Evolutionary conservation across 2,888 invertebrate genomes (phyloP).

Genomic region (Melieria omissa): DNA sequence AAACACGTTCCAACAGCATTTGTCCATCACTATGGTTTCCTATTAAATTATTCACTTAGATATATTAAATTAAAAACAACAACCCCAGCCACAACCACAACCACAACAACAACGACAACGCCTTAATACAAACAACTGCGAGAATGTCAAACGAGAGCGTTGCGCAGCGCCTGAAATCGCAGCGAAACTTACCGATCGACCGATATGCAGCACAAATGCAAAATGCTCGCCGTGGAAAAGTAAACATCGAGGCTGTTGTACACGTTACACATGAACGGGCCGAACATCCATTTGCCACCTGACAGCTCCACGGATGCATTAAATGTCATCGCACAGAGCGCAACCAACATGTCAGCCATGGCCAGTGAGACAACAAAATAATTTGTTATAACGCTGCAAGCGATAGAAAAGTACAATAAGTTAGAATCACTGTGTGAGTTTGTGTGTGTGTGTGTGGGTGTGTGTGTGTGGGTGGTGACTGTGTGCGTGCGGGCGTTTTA

Average conservation of each 20-base stretch:
- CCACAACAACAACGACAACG: constrained; percentile 7
- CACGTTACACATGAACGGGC: constrained; percentile 92
- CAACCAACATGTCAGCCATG: constrained; percentile 93
- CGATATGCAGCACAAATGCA: constrained; percentile 93
- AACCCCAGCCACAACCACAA: neutral
- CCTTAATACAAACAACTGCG: too few relatives aligned
- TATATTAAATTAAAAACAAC: neutral
- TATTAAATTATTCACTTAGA: too few relatives aligned
- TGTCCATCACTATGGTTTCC: too few relatives aligned
- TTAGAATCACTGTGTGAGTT: neutral
- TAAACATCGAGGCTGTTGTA: constrained; percentile 97
- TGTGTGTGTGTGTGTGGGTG: neutral
- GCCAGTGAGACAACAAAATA: constrained; percentile 96
- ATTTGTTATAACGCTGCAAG: constrained; percentile 84
- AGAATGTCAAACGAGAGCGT: too few relatives aligned
- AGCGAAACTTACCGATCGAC: constrained; percentile 73
- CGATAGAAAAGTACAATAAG: constrained; percentile 17
- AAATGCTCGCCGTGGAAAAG: constrained; percentile 91
- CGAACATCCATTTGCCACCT: constrained; percentile 87
- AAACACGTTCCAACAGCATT: too few relatives aligned
- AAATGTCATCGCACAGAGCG: constrained; percentile 94
- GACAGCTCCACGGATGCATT: constrained; percentile 90
- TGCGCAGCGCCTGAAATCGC: neutral
- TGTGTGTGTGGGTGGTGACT: neutral
- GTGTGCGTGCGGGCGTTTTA: too few relatives aligned